Evolutionary conservation across 2,113 vertebrate genomes (phyloP), one percentile per base, ranked within the genome.

Genomic region (Hiodon alosoides): DNA sequence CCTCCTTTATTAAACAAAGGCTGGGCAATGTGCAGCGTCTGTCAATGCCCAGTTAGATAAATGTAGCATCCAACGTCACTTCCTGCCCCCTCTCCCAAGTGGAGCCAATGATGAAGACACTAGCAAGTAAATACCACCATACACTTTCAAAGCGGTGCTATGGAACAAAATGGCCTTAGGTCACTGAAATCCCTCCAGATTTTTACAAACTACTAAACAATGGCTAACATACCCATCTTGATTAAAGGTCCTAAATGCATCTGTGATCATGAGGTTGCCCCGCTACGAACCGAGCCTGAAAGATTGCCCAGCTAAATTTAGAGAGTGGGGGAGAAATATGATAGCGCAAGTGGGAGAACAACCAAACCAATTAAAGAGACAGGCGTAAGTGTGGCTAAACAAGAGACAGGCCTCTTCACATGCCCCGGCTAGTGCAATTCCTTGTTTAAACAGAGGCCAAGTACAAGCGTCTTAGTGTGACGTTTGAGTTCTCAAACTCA

Each of bases 261-360:
- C 48, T n/a, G 7, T 52, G 50, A 52, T 17, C 11, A 13, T 50
- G 11, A 48, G 66, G 66, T 52, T 68, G 11, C 52, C 10, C 54
- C 69, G 58, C 2, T 8, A 46, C 4, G 9, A 59, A 55, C 31
- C 16, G 53, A 58, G 31, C 54, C 10, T 58, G 48, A 73, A 77
- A 73, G 71, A 65, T 67, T 73, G 64, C n/a, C 53, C n/a, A 51
- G 64, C 64, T 77, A 78, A 74, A 78, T 59, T 69, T 71, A 78
- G 67, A 64, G 52, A 11, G 62, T 50, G 31, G 65, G 17, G 11
- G 54, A 57, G 69, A 31, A 11, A 75, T 67, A 54, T 17, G 55
- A 75, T 57, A 66, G 57, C 72, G 46, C 16, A 11, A 31, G 48
- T 65, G 67, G 4, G 10, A 57, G 57, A 54, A 71, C 69, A 58